Base-by-base conservation (phyloP, 2,797 vertebrate species). In the Gallinago solitaria region DNA sequence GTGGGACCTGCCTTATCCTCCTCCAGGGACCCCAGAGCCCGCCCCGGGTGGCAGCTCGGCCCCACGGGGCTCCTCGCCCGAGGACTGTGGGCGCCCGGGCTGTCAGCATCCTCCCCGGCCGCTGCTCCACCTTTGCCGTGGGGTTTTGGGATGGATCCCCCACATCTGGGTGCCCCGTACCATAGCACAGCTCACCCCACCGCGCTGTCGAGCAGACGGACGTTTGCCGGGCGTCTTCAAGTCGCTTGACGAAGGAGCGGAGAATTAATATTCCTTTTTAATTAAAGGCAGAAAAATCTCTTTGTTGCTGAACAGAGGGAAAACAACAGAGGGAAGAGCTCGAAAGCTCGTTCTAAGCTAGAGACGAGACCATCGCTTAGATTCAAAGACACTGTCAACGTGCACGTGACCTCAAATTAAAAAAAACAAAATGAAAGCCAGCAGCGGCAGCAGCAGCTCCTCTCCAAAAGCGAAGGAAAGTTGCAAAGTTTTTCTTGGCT, bases 291-390 rank as follows among this genome's bases (percentile, higher is more conserved):
- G 89, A 73, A 83, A 84, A 91, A 87, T 60, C 91, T 80, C 96
- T 97, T 97, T 97, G 96, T 97, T 96, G 92, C 92, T 77, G 90
- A 95, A 77, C 86, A 68, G 93, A 88, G 83, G 61, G 92, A 95
- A 95, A 69, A 96, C 93, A 95, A 95, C 87, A 93, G 96, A 96
- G 92, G 83, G 93, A 95, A 94, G 93, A 93, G 96, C 95, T 94
- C 87, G 45, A 84, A 85, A 90, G 93, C 95, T 92, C 93, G 57
- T 95, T 79, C 92, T 74, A 76, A 95, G 89, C 90, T 48, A 61
- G 80, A 91, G 94, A 84, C 67, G 43, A 94, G 83, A 87, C 92
- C 86, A 71, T 92, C 41, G 60, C 93, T 90, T 28, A 17, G 81
- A 90, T 80, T 96, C 95, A 93, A 84, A 95, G 95, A 14, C 81